Percentiles rank a stretch among this genome's conserved stretches.
These are phyloP conservation scores for Melanargia galathea DNA, from an alignment of 2,888 invertebrate species.

Conservation along the genomic window DNA sequence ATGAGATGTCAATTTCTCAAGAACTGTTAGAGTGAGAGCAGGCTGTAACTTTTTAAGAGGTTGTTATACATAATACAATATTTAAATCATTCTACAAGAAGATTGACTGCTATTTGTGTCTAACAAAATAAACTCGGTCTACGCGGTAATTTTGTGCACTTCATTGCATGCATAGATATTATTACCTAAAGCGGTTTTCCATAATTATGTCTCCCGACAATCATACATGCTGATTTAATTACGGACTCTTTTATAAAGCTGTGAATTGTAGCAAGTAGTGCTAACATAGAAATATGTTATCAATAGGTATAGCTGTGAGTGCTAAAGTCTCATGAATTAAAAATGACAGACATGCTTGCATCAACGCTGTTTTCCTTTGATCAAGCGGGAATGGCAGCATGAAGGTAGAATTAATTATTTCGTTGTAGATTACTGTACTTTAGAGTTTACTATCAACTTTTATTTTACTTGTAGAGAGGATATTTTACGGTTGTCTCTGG, in stretches of 20 bases:
- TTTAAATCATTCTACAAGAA: background rate
- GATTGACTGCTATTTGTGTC: no score
- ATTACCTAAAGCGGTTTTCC: no score
- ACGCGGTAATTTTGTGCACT: no score
- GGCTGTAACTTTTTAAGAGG: background rate
- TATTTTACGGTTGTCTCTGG: conserved; percentile 13
- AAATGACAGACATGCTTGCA: background rate
- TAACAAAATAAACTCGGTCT: no score
- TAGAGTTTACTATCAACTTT: no score
- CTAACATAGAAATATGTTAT: no score
- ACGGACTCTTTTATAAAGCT: background rate
- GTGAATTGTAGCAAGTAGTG: background rate
- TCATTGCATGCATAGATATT: no score
- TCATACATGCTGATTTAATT: no score
- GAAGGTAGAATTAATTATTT: background rate
- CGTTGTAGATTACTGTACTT: no score
- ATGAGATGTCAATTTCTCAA: conserved; percentile 40
- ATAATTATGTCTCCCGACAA: no score
- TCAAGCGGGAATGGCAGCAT: background rate
- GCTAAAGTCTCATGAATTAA: background rate
- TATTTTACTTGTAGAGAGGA: background rate
- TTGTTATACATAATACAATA: background rate
- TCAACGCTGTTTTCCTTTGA: conserved; percentile 4
- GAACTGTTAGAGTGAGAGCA: conserved; percentile 30
- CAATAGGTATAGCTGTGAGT: no score